Base-by-base conservation (phyloP, 2,797 vertebrate genomes). In the Coilia nasus region DNA sequence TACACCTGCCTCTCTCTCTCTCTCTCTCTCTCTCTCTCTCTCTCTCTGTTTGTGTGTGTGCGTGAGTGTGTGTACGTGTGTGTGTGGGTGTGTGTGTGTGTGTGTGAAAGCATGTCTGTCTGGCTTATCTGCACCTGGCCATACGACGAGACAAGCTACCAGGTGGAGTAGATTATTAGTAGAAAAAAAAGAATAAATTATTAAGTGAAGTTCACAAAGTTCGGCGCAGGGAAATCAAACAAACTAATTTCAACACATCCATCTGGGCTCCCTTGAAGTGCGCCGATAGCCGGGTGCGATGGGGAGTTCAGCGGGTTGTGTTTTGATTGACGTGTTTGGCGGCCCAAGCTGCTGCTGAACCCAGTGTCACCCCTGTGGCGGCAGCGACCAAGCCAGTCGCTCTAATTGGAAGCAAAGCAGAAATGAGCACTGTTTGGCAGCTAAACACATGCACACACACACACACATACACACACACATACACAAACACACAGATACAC, bases 241-340 rank as follows among this genome's bases (percentile, higher is more conserved):
- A 78, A 78, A 78, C 71, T 78, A 21, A 78, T 78, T 78, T 78
- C 31, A 78, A 35, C 15, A 21, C 31, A 78, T 78, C 71, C 35
- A 78, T 44, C 31, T 21, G 35, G 1, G 71, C 35, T 78, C 31
- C 71, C 71, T 78, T 78, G 71, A 78, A 41, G 4, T 41, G 71
- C 21, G 71, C 71, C 71, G 35, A 15, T 21, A 78, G 71, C 31
- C 2, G 71, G 71, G 71, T 78, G 71, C 14, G 71, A 41, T 78
- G 71, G 17, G 71, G 71, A 78, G 71, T 78, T 78, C 71, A 78
- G 71, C 71, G 0, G 71, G 35, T 78, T 78, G 44, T 19, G 71
- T 44, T 78, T 41, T 78, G 71, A 78, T 78, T 78, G 71, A 78
- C 71, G 35, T 78, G 71, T 78, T 78, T 78, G 71, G 71, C 41